These are phyloP conservation scores for Trichonephila clavata DNA, from an alignment of 1,140 invertebrate species.

Conservation along the genomic window DNA sequence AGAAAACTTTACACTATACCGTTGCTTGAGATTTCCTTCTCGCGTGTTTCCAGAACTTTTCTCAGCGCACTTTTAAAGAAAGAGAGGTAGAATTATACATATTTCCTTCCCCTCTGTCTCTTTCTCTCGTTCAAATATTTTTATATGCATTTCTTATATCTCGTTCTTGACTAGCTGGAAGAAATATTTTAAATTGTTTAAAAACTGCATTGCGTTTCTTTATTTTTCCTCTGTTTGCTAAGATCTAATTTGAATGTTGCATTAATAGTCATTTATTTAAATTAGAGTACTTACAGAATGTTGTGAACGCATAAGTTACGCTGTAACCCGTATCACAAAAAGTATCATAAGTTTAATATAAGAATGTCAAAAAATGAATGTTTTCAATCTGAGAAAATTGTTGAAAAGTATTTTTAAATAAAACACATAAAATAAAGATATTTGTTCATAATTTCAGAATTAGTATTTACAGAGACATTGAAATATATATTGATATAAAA, in stretches of 20 bases:
- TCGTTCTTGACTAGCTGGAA: background rate
- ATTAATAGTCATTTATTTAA: no score
- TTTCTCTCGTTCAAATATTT: background rate
- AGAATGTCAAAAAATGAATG: no score
- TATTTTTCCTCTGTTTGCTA: background rate
- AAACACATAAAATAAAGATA: no score
- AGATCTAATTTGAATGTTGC: background rate
- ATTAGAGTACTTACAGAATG: no score
- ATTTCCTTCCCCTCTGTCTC: background rate
- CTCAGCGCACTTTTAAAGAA: slow-evolving; percentile 10
- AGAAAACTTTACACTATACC: slow-evolving; percentile 36
- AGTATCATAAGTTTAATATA: no score
- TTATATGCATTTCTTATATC: background rate
- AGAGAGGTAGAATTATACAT: slow-evolving; percentile 24
- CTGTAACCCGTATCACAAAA: no score
- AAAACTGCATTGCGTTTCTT: background rate
- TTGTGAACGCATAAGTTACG: no score
- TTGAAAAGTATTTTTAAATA: no score
- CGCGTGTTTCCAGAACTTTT: slow-evolving; percentile 48
- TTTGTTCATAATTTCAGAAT: no score
- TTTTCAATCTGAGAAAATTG: no score
- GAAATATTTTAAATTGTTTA: background rate
- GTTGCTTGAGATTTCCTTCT: slow-evolving; percentile 39
- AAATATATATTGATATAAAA: no score
- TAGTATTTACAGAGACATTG: no score